phyloP scores from a whole-genome alignment of 2,888 invertebrate genomes.

The Deilephila elpenor region DNA sequence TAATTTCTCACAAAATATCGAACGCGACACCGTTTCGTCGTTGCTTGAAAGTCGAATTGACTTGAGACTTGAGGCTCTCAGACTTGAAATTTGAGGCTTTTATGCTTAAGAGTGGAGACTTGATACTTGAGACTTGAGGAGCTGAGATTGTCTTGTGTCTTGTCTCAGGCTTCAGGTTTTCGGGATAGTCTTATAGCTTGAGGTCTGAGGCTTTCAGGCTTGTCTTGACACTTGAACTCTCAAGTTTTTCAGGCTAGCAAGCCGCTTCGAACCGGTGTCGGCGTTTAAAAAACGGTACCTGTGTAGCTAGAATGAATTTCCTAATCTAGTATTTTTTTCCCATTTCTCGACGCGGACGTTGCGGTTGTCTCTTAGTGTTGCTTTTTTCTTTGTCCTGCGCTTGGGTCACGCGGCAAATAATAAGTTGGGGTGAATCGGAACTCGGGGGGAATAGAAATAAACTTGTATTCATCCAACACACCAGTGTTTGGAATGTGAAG shows the following conservation, averaged over 20 bases:
- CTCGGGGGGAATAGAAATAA: too few species aligned
- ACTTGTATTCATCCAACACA: too few species aligned
- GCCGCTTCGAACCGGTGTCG: background rate
- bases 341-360: slow-evolving; percentile 68
- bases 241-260: background rate
- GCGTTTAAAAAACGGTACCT: slow-evolving; percentile 62
- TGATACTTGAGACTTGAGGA: too few species aligned
- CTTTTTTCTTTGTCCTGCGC: slow-evolving; percentile 18
- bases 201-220: too few species aligned
- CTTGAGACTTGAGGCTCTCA: too few species aligned
- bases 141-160: too few species aligned
- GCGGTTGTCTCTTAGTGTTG: slow-evolving; percentile 48
- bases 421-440: background rate
- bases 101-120: too few species aligned
- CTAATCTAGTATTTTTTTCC: slow-evolving; percentile 51
- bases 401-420: background rate
- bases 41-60: background rate
- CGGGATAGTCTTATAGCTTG: too few species aligned
- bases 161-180: too few species aligned
- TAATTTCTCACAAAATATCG: slow-evolving; percentile 51
- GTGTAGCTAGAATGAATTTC: slow-evolving; percentile 83
- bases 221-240: too few species aligned
- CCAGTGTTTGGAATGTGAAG: too few species aligned
- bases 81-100: too few species aligned
- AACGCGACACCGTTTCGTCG: background rate